Conservation (phyloP, 2,888 invertebrate genomes). For the Drosophila histrio region DNA sequence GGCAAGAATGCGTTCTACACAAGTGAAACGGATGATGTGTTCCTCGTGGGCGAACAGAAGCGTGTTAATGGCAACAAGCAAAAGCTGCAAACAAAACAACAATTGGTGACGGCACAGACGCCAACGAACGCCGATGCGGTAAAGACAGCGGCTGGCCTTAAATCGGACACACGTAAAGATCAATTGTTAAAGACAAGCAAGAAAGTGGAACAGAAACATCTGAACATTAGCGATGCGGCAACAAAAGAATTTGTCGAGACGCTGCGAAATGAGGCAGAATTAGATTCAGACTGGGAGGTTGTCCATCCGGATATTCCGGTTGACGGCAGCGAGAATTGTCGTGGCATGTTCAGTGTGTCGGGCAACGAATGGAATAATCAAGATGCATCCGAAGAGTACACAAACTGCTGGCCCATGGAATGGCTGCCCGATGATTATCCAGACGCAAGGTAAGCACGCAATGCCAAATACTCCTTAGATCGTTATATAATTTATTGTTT, state of each 20-base stretch:
- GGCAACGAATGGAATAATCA: slow-evolving; percentile 83
- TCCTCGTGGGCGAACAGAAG: slow-evolving; percentile 82
- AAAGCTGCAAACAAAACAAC: slow-evolving; percentile 25
- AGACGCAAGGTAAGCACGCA: slow-evolving; percentile 85
- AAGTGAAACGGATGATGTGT: slow-evolving; percentile 83
- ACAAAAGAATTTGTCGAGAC: slow-evolving; percentile 84
- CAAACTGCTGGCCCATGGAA: slow-evolving; percentile 97
- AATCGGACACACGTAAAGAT: slow-evolving; percentile 46
- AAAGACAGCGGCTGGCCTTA: not conserved
- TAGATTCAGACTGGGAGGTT: slow-evolving; percentile 84
- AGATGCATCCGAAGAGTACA: slow-evolving; percentile 84
- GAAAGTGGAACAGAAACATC: slow-evolving; percentile 63
- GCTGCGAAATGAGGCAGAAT: slow-evolving; percentile 78
- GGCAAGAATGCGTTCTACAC: slow-evolving; percentile 84
- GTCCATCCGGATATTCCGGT: slow-evolving; percentile 84
- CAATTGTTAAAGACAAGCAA: slow-evolving; percentile 67
- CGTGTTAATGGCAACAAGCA: slow-evolving; percentile 56
- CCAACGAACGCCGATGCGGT: slow-evolving; percentile 7
- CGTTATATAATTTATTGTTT: slow-evolving; percentile 77
- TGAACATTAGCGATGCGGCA: slow-evolving; percentile 83
- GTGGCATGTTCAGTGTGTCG: slow-evolving; percentile 85
- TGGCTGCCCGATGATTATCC: slow-evolving; percentile 94
- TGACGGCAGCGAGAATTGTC: slow-evolving; percentile 74
- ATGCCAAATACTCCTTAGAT: too few species aligned
- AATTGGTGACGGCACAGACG: slow-evolving; percentile 26